phyloP scores from a whole-genome alignment of 2,797 vertebrate genomes.

The Cyclopterus lumpus region DNA sequence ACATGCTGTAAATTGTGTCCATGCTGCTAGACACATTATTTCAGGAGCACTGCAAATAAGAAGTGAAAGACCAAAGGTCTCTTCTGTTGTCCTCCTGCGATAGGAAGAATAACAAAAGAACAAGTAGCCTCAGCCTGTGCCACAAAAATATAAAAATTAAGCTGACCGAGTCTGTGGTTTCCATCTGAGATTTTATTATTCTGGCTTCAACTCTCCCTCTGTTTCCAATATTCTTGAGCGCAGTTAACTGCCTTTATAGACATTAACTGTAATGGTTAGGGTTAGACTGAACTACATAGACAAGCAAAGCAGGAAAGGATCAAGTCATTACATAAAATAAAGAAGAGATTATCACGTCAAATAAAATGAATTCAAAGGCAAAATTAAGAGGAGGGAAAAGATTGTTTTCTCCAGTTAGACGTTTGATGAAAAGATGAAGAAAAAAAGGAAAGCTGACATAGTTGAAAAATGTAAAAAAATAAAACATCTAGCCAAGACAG shows the following conservation, averaged over 20 bases:
- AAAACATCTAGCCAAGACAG: not conserved
- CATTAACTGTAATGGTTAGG: constrained; percentile 74
- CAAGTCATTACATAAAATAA: constrained; percentile 78
- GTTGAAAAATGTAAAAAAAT: not conserved
- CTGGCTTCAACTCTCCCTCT: constrained; percentile 79
- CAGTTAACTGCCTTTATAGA: constrained; percentile 78
- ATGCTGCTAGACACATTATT: constrained; percentile 22
- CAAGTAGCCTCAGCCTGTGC: constrained; percentile 50
- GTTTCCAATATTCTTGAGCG: constrained; percentile 82
- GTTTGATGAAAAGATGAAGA: constrained; percentile 26
- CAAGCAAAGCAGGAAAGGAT: constrained; percentile 58
- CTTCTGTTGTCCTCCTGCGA: constrained; percentile 23
- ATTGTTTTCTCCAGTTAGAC: constrained; percentile 19
- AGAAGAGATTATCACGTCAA: constrained; percentile 78
- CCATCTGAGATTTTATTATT: constrained; percentile 82
- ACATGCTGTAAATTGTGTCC: constrained; percentile 26
- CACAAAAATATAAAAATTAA: constrained; percentile 72
- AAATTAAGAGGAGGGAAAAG: not conserved
- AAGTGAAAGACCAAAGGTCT: constrained; percentile 33
- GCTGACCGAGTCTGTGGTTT: constrained; percentile 78
- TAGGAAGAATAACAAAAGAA: constrained; percentile 65
- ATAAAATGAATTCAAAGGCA: constrained; percentile 66
- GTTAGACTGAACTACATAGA: constrained; percentile 55
- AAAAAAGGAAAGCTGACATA: constrained; percentile 15
- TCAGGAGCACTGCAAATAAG: constrained; percentile 40